Conservation (phyloP, 2,797 vertebrate species). For the Hydrocynus forskahlii region DNA sequence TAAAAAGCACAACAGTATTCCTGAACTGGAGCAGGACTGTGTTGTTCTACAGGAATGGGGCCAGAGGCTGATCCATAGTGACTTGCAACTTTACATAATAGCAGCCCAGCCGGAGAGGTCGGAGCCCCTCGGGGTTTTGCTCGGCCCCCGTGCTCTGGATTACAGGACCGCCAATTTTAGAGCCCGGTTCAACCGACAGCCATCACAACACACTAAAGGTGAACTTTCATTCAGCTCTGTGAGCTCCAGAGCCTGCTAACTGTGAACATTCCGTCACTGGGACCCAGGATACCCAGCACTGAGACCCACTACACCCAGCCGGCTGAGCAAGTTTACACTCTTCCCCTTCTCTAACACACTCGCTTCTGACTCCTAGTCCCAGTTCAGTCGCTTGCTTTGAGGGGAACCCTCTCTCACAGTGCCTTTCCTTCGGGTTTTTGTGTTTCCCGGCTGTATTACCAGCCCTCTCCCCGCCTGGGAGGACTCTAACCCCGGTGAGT, state of each 20-base stretch:
- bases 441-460: too few species aligned
- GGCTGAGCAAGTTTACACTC: neutral
- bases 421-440: neutral
- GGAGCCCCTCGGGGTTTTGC: neutral
- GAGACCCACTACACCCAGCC: too few species aligned
- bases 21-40: slow-evolving; percentile 39
- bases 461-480: too few species aligned
- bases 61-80: slow-evolving; percentile 54
- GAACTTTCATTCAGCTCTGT: neutral
- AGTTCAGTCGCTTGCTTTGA: too few species aligned
- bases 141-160: neutral
- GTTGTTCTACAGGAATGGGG: slow-evolving; percentile 52
- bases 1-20: neutral
- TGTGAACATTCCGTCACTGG: neutral
- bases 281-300: too few species aligned
- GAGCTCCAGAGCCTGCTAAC: neutral
- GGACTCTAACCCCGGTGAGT: too few species aligned
- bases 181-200: neutral
- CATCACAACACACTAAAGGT: neutral
- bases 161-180: neutral
- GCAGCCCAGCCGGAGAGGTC: neutral
- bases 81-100: slow-evolving; percentile 64
- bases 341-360: neutral
- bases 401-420: too few species aligned
- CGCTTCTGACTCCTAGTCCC: neutral